Evolutionary conservation across 2,113 vertebrate genomes (phyloP), one percentile per base, ranked within the genome.

Genomic region (Oostethus manadensis): DNA sequence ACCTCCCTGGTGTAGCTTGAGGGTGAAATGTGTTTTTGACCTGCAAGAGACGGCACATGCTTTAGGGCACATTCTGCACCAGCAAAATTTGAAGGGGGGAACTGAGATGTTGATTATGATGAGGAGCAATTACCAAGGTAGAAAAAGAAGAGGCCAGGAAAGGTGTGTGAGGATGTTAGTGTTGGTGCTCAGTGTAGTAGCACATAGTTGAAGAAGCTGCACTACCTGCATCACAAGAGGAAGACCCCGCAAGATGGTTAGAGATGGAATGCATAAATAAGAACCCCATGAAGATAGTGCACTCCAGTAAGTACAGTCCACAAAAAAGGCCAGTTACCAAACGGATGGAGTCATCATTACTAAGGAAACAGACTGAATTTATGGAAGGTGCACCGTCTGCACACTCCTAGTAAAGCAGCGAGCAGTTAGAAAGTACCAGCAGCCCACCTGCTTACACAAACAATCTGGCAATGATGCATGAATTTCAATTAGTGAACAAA

Each of bases 181-280:
- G 88, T 83, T 90, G 89, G 77, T 90, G 86, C 74, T 90, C 89
- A 68, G 88, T 87, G 78, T 88, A 90, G 73, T 89, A 89, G 81
- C 87, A 90, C 73, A 86, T 62, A 74, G 87, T 80, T 69, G 89
- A 88, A 60, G 89, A 88, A 79, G 77, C 70, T 62, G 87, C 74
- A 72, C 80, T 86, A 85, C 88, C 89, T 90, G 85, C 76, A 71
- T 69, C 73, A 62, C 64, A 59, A 76, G 78, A 40, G 15, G n/a
- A 55, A 40, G 18, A 51, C 15, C 50, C 50, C 3, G n/a, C 48
- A 66, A 77, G 49, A 70, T 55, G 43, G 75, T 84, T 80, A 81
- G 53, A 64, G 50, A 53, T 51, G 58, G 26, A 59, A 70, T 60
- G 14, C 60, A 61, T 35, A 44, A 43, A 66, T 35, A 45, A 73